Percentiles rank a stretch among this genome's conserved stretches.
Conservation (phyloP, 1,140 invertebrate species). For the Drosophila saltans region DNA sequence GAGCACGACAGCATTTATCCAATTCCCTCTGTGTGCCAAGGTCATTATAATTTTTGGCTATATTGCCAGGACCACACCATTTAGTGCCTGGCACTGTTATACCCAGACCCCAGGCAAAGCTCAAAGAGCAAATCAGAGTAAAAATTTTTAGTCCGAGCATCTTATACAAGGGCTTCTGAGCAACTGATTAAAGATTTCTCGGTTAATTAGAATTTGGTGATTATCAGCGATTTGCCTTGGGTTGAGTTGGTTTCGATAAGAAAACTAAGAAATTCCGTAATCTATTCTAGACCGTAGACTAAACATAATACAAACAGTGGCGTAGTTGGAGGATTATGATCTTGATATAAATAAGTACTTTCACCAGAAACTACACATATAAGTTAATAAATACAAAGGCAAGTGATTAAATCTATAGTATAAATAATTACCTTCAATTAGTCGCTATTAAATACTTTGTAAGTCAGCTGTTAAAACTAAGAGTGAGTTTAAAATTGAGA, state of each 20-base stretch:
- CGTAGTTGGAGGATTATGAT: not conserved
- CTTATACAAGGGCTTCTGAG: constrained; percentile 21
- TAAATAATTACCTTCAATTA: constrained; percentile 16
- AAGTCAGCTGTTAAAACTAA: constrained; percentile 3
- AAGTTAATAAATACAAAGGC: constrained; percentile 39
- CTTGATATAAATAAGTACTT: constrained; percentile 9
- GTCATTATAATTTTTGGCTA: constrained; percentile 88
- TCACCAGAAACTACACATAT: constrained; percentile 33
- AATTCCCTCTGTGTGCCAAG: constrained; percentile 87
- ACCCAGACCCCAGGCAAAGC: constrained; percentile 21
- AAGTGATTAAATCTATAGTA: constrained; percentile 27
- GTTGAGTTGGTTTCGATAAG: constrained; percentile 1
- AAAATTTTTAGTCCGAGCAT: constrained; percentile 29
- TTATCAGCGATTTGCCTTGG: not conserved
- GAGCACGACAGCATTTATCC: constrained; percentile 90
- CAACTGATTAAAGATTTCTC: constrained; percentile 7
- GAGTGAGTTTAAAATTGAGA: not conserved
- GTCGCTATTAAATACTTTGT: not conserved
- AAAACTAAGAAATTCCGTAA: constrained; percentile 9
- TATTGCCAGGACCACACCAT: constrained; percentile 90
- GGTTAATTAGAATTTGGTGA: constrained; percentile 1
- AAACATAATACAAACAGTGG: not conserved
- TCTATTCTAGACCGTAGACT: not conserved
- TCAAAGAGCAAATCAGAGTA: constrained; percentile 25
- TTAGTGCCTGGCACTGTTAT: constrained; percentile 85